phyloP scores from a whole-genome alignment of 2,113 vertebrate species.

The Burhinus bistriatus region DNA sequence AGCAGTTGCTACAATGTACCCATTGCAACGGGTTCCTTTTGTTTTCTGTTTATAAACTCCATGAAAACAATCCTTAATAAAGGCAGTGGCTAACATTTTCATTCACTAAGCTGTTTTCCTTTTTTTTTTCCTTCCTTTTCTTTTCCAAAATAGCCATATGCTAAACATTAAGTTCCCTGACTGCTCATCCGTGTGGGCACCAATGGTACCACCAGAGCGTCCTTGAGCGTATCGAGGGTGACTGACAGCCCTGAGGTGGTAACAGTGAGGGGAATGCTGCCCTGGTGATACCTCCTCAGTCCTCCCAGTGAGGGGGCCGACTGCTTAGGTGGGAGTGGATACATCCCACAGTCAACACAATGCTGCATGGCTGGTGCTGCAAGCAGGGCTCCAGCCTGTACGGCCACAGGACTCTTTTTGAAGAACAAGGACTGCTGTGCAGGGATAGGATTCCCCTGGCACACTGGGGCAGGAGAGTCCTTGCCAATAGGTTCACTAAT shows the following conservation, averaged over 20 bases:
- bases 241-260: neutral
- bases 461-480: neutral
- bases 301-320: neutral
- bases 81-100: neutral
- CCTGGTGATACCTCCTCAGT: neutral
- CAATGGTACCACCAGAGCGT: neutral
- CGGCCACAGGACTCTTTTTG: neutral
- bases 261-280: neutral
- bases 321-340: neutral
- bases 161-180: neutral
- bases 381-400: neutral
- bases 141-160: neutral
- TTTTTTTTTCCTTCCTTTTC: neutral
- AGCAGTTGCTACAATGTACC: neutral
- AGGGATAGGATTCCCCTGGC: neutral
- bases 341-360: neutral
- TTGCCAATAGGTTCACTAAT: neutral
- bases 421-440: neutral
- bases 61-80: neutral
- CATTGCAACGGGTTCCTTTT: neutral
- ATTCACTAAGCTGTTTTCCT: neutral
- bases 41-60: neutral
- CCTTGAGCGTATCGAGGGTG: neutral
- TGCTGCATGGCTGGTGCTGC: rapidly evolving
- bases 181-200: neutral